Evolutionary conservation across 2,113 vertebrate genomes (phyloP).

Genomic region (Naja naja): DNA sequence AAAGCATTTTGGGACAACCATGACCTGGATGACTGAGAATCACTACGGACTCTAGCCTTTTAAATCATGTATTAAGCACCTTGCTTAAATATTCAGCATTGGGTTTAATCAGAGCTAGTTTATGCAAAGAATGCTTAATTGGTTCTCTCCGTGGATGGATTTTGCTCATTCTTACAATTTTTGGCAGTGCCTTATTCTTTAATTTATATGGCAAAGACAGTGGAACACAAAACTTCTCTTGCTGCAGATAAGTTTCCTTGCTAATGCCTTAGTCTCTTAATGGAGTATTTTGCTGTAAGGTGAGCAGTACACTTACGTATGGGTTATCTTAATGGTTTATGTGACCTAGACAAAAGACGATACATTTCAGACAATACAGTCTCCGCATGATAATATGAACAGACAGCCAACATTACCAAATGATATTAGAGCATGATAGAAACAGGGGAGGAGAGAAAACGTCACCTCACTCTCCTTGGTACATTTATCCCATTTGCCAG

Average conservation of each 20-base stretch:
- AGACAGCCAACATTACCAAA: conserved; percentile 35
- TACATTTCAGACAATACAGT: rapidly evolving
- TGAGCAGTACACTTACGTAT: not conserved
- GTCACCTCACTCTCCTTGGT: conserved; percentile 27
- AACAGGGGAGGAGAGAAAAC: conserved; percentile 8
- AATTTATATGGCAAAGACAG: not conserved
- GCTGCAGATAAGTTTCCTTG: not conserved
- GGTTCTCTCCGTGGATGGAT: not conserved
- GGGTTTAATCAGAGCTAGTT: not conserved
- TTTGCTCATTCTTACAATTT: not conserved
- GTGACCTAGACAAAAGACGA: conserved; percentile 7
- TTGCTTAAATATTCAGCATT: not conserved
- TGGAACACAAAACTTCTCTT: not conserved
- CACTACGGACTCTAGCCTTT: not conserved
- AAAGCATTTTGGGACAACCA: too few relatives aligned
- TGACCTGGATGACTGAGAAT: too few relatives aligned
- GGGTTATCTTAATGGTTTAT: not conserved
- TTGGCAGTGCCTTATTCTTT: conserved; percentile 2
- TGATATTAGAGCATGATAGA: conserved; percentile 35
- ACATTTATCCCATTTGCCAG: conserved; percentile 31
- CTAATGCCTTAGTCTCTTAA: not conserved
- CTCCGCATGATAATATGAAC: conserved; percentile 17
- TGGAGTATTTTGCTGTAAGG: not conserved
- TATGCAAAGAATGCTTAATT: not conserved
- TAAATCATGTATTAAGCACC: not conserved